Conservation (phyloP, 2,113 vertebrate species). For the Sinocyclocheilus anshuiensis region DNA sequence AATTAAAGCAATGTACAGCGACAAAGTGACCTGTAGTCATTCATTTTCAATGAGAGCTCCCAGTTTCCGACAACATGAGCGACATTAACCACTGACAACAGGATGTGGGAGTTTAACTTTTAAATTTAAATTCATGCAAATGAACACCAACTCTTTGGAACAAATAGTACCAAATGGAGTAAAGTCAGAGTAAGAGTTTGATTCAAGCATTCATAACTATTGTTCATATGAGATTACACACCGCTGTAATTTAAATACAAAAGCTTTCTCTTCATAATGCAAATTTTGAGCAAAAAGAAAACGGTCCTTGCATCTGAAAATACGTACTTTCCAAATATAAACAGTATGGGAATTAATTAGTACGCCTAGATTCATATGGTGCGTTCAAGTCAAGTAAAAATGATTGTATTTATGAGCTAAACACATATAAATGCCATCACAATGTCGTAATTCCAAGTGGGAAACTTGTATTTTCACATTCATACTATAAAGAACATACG, state of each 20-base stretch:
- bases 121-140: not conserved
- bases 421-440: not conserved
- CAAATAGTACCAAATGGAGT: not conserved
- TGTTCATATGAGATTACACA: not conserved
- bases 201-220: not conserved
- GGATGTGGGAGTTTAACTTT: not conserved
- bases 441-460: not conserved
- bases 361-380: not conserved
- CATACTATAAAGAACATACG: too few species aligned
- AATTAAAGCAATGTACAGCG: not conserved
- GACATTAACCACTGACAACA: not conserved
- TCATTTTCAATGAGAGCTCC: not conserved
- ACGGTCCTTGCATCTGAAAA: not conserved
- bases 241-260: not conserved
- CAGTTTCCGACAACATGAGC: not conserved
- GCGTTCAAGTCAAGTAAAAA: not conserved
- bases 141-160: not conserved
- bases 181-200: not conserved
- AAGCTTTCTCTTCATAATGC: not conserved
- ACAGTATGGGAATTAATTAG: not conserved
- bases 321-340: too few species aligned
- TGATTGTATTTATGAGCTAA: not conserved
- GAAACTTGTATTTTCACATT: too few species aligned
- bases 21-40: not conserved
- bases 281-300: not conserved